These are phyloP conservation scores for Lepisosteus oculatus DNA, from an alignment of 2,113 vertebrate genomes.

Conservation along the genomic window DNA sequence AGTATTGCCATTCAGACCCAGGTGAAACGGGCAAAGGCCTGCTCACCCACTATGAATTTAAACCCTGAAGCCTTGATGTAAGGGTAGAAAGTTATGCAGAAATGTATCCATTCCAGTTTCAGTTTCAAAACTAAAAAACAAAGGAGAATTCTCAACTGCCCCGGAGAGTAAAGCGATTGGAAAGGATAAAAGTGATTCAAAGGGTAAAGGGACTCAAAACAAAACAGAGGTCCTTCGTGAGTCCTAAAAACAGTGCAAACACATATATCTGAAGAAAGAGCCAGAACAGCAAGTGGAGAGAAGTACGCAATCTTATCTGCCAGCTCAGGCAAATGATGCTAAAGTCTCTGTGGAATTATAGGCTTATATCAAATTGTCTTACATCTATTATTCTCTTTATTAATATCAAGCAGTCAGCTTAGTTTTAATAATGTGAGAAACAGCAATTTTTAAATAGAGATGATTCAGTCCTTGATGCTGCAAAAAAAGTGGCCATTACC, in stretches of 20 bases:
- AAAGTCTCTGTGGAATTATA: neutral
- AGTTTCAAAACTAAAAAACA: neutral
- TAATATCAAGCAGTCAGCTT: too few species aligned
- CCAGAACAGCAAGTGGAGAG: neutral
- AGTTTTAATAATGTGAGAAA: too few species aligned
- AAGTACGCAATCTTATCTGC: neutral
- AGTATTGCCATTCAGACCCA: too few species aligned
- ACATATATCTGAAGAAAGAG: neutral
- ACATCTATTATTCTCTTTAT: neutral
- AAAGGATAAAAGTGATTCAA: neutral
- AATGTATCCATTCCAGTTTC: too few species aligned
- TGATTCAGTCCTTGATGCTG: too few species aligned
- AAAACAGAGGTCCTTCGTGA: neutral
- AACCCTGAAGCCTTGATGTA: too few species aligned
- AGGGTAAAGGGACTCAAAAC: neutral
- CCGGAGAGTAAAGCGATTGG: neutral
- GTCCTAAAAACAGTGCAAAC: neutral
- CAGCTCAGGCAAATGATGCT: too few species aligned
- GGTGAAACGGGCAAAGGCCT: too few species aligned
- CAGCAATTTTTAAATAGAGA: too few species aligned
- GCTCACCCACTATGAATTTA: too few species aligned
- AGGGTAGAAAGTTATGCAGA: too few species aligned
- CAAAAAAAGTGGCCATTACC: constrained; percentile 42
- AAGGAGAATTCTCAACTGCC: neutral
- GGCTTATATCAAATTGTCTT: neutral